Evolutionary conservation across 2,797 vertebrate genomes (phyloP), one percentile per base, ranked within the genome.

Genomic region (Argyrosomus regius): DNA sequence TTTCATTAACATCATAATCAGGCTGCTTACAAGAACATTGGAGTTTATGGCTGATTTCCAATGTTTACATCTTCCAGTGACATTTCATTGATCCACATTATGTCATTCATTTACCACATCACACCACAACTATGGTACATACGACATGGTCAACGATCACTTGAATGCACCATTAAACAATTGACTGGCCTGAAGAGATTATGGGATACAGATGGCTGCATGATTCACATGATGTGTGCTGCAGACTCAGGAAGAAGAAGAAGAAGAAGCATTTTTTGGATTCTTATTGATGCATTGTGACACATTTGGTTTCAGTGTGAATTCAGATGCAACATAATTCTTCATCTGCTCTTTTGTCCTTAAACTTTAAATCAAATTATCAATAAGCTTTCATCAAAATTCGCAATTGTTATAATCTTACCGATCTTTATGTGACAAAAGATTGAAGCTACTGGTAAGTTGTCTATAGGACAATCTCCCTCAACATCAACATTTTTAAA

Each of bases 151-250:
- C 18, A 28, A 39, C 12, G 17, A 72, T 77, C 58, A 77, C 18
- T 75, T 69, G 45, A 79, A 69, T 54, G 54, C 49, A 67, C 45
- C 14, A 65, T 75, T 61, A 24, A 54, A 62, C 63, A 65, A 61
- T 0, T 53, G 74, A 69, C 50, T 68, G 43, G 46, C 12, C 0
- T 1, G 4, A 53, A 16, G 78, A 65, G 59, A 69, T 69, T 80
- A 24, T 69, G 57, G 45, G 67, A 75, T 28, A 59, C 17, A 41
- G 9, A 58, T 63, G 7, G 41, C 14, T 46, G 45, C 17, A 24
- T 52, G 9, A 43, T 57, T 72, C 56, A 71, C 28, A 1, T 24
- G n/a, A 75, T 63, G 5, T 61, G 45, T 77, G 56, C 65, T 75
- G 57, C 57, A 75, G 46, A 72, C 43, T 78, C 43, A 39, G 24